Percentiles rank a stretch among this genome's conserved stretches.
Evolutionary conservation across 2,888 invertebrate species (phyloP).

Genomic region (Siphlonurus alternatus): DNA sequence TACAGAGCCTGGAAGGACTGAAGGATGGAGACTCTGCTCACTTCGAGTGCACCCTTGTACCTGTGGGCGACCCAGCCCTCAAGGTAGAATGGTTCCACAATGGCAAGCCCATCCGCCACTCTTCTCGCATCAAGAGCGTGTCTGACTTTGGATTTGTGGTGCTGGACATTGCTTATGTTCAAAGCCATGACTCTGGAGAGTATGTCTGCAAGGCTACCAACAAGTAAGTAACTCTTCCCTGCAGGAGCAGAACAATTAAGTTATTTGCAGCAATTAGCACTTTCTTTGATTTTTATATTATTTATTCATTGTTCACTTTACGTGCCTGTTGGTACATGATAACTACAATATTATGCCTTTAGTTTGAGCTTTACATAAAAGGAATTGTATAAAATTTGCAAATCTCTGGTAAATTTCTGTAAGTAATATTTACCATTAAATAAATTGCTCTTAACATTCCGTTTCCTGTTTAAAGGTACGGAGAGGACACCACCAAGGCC

Average conservation of each 20-base stretch:
- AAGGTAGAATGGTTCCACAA: constrained; percentile 96
- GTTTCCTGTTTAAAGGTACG: constrained; percentile 34
- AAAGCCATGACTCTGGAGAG: constrained; percentile 84
- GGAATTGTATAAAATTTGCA: too few species aligned
- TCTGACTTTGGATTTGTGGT: constrained; percentile 92
- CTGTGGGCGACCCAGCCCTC: constrained; percentile 85
- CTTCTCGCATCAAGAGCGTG: constrained; percentile 80
- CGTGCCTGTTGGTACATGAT: too few species aligned
- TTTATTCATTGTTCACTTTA: too few species aligned
- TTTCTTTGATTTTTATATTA: too few species aligned
- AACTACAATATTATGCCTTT: too few species aligned
- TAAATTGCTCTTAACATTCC: neutral
- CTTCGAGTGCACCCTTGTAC: constrained; percentile 87
- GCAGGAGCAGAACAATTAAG: too few species aligned
- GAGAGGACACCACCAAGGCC: constrained; percentile 77
- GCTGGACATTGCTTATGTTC: constrained; percentile 85
- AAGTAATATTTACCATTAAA: too few species aligned
- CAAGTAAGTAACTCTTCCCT: constrained; percentile 35
- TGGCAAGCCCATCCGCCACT: constrained; percentile 72
- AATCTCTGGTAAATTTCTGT: too few species aligned
- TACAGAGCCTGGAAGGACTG: constrained; percentile 59
- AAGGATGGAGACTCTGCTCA: constrained; percentile 89
- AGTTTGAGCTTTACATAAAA: too few species aligned
- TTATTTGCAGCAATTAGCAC: too few species aligned
- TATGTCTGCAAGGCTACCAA: constrained; percentile 85